phyloP scores from a whole-genome alignment of 2,113 vertebrate species.

The Agapornis roseicollis region DNA sequence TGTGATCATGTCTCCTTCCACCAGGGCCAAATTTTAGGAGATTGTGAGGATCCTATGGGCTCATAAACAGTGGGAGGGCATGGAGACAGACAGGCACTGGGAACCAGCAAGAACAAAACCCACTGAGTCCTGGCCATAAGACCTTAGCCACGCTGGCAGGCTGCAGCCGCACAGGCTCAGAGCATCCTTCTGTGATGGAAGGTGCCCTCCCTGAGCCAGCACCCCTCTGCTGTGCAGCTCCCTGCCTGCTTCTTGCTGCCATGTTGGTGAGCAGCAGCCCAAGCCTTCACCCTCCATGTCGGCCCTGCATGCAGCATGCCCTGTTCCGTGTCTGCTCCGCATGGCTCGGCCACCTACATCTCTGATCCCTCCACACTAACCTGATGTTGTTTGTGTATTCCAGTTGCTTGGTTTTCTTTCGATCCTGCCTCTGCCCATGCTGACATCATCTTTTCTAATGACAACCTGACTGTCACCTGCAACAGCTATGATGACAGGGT shows the following conservation, averaged over 20 bases:
- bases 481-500: conserved; percentile 98
- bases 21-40: not conserved
- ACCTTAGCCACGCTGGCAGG: not conserved
- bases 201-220: conserved; percentile 17
- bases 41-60: not conserved
- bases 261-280: not conserved
- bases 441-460: conserved; percentile 96
- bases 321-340: not conserved
- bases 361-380: not conserved
- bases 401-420: conserved; percentile 98
- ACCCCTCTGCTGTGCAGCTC: not conserved
- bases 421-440: conserved; percentile 90
- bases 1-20: not conserved
- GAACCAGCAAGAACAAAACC: not conserved
- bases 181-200: not conserved
- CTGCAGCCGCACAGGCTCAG: not conserved
- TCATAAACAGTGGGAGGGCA: not conserved
- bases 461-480: conserved; percentile 98
- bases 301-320: conserved; percentile 64
- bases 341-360: rapidly evolving
- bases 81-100: not conserved
- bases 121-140: rapidly evolving
- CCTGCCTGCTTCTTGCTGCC: not conserved
- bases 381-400: not conserved
- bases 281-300: not conserved